Percentiles rank a stretch among this genome's conserved stretches.
These are phyloP conservation scores for Euura saliciscinereae DNA, from an alignment of 1,140 invertebrate species.

Conservation along the genomic window DNA sequence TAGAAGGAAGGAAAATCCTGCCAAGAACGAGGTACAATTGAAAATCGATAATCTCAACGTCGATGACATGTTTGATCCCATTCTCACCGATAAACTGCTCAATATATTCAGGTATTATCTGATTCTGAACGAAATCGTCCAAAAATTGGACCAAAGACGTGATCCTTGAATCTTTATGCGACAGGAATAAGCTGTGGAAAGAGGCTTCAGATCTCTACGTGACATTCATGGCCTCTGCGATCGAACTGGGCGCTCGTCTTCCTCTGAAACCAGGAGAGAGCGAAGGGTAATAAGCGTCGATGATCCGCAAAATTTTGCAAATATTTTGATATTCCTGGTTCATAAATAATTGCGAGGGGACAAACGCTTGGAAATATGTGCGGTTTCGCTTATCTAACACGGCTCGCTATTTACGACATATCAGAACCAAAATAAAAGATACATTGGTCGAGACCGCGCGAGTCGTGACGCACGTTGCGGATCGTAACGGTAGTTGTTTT, in stretches of 20 bases:
- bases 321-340: constrained; percentile 7
- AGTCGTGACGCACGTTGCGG: too few species aligned
- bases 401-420: neutral
- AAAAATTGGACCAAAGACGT: constrained; percentile 67
- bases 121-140: constrained; percentile 23
- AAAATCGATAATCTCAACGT: constrained; percentile 90
- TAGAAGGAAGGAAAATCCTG: constrained; percentile 68
- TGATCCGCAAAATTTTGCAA: constrained; percentile 15
- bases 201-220: constrained; percentile 73
- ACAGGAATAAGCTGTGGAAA: constrained; percentile 61
- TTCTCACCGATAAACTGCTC: constrained; percentile 71
- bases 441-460: too few species aligned
- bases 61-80: constrained; percentile 76
- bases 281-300: constrained; percentile 79
- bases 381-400: neutral
- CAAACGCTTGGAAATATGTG: neutral
- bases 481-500: too few species aligned
- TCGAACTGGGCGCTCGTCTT: constrained; percentile 80
- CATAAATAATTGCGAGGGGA: neutral
- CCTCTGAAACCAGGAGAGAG: constrained; percentile 82
- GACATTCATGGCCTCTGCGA: constrained; percentile 82
- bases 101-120: constrained; percentile 69
- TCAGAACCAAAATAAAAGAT: neutral
- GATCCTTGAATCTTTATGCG: constrained; percentile 30
- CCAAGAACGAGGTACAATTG: constrained; percentile 79